Evolutionary conservation across 1,140 invertebrate species (phyloP), one percentile per base, ranked within the genome.

Genomic region (Trichomalopsis sarcophagae): DNA sequence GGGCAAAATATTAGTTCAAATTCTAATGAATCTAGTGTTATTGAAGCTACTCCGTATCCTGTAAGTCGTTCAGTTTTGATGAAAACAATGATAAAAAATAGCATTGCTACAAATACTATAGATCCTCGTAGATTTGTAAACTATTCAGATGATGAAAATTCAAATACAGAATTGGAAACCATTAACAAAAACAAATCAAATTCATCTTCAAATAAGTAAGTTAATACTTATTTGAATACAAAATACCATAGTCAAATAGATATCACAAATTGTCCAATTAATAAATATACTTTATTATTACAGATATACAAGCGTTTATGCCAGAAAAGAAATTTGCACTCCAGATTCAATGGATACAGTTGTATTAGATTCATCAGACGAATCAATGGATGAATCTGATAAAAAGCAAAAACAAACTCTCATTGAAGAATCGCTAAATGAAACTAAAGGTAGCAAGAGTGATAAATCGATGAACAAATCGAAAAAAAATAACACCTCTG

Each of bases 1-100:
- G 30, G 23, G 7, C 40, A 33, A 55, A 76, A 85, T 66, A 30
- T 13, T 75, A 81, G 33, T 50, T 66, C n/a, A 75, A 75, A 7
- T 80, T 50, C 27, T 17, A 81, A 66, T 17, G 80, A 82, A 62
- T 75, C 84, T 36, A 88, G 85, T 74, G 55, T 88, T 44, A 77
- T 89, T 68, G 87, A 89, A 84, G 82, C 68, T 9, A 88, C 88
- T 23, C 88, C 88, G 33, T 86, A 40, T 79, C 87, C 88, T 2
- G 23, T 68, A 17, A 88, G 85, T 84, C 88, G 87, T 40, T 88
- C 87, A 23, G 30, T 86, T 69, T 66, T 87, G 14, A 69, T 81
- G 33, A 88, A 85, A 71, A 81, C 87, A 74, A 84, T 84, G 14
- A 84, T 86, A 14, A 87, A 83, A 73, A 84, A 86, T 81, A 86